These are phyloP conservation scores for Drosophila setosimentum DNA, from an alignment of 2,888 invertebrate species.

Conservation along the genomic window DNA sequence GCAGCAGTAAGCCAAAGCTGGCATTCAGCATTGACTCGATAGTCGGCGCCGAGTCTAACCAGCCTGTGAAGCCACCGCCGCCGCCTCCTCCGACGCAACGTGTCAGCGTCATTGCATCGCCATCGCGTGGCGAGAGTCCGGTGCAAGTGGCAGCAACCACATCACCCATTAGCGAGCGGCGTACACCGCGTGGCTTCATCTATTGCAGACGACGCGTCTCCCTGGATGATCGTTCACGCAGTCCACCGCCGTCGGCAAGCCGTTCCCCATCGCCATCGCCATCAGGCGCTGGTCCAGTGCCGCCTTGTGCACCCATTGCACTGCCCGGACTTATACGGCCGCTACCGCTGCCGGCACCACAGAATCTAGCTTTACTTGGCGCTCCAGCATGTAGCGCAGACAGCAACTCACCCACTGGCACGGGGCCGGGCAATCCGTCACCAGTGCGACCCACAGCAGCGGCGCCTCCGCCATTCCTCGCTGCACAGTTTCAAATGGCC, in stretches of 20 bases:
- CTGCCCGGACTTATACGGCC: constrained; percentile 83
- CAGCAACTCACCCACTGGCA: constrained; percentile 56
- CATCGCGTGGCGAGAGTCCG: constrained; percentile 76
- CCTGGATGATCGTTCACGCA: constrained; percentile 66
- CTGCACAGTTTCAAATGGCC: constrained; percentile 93
- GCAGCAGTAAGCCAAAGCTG: constrained; percentile 93
- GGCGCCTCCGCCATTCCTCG: constrained; percentile 87
- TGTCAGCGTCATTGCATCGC: constrained; percentile 70
- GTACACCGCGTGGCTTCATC: constrained; percentile 73
- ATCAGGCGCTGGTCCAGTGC: constrained; percentile 25
- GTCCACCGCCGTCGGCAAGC: constrained; percentile 61
- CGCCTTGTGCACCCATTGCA: constrained; percentile 39
- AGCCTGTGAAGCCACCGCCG: constrained; percentile 34
- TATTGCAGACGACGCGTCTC: constrained; percentile 78
- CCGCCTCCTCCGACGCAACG: constrained; percentile 35
- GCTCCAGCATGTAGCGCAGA: constrained; percentile 42
- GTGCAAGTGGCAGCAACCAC: constrained; percentile 28
- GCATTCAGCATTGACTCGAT: constrained; percentile 98
- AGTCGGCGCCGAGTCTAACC: constrained; percentile 87
- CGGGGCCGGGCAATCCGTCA: constrained; percentile 39
- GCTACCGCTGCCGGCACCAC: constrained; percentile 81
- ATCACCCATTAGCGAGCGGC: constrained; percentile 60
- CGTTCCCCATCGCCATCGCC: constrained; percentile 59
- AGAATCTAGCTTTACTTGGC: constrained; percentile 73
- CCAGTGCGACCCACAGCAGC: constrained; percentile 58